Base-by-base conservation (phyloP, 2,888 invertebrate species). In the Crepidodera aurea region DNA sequence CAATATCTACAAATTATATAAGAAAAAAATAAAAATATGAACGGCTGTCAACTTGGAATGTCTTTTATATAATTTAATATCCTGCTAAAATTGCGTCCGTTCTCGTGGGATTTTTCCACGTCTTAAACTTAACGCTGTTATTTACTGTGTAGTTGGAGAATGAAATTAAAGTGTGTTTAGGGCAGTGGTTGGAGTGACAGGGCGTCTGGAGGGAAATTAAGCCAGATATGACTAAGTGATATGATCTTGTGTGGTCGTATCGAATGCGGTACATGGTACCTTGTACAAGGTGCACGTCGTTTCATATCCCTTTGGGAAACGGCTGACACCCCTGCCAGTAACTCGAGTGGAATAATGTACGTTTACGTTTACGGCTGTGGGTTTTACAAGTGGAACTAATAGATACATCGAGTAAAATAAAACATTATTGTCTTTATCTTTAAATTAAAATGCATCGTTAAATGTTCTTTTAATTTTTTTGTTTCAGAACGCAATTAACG, bases 181-280 rank as follows among this genome's bases (percentile, higher is more conserved):
- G 71, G 70, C 65, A 60, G 61, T 61, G 64, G 63, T 67, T 65
- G 61, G 69, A 73, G 67, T 70, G 73, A 72, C 73, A 70, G 65
- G 65, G 66, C 70, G 73, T 70, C 75, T 73, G 65, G 70, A 70
- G 75, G 74, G 75, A 75, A 74, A 73, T 74, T 74, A 73, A 71
- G 69, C 71, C 64, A 73, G 75, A 73, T 74, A 73, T 72, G 74
- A 74, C 73, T 74, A 72, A 74, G 69, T 70, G 73, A 75, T 73
- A 73, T 67, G 70, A 68, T 67, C 67, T 67, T 58, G 64, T 67
- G 62, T 68, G 71, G 70, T 65, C 72, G 51, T 7, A 10, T 53
- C 34, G 32, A 34, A 56, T 56, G 29, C 19, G 46, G 12, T 32
- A 60, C 58, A 39, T 44, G 54, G 57, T 66, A 55, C 63, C 63